Base-by-base conservation (phyloP, 2,797 vertebrate species). In the Melanotaenia boesemani region DNA sequence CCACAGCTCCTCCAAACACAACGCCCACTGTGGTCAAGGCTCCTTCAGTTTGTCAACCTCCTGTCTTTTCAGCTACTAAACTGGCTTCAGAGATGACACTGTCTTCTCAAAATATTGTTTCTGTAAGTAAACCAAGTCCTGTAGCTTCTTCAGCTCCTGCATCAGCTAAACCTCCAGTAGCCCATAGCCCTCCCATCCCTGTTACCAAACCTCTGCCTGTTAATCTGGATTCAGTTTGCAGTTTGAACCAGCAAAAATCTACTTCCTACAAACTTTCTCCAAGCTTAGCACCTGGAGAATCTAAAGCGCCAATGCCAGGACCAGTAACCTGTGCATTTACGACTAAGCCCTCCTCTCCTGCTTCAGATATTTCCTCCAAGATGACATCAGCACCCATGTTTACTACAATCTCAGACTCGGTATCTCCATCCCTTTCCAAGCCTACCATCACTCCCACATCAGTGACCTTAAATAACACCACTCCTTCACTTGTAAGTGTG, bases 41-140 rank as follows among this genome's bases (percentile, higher is more conserved):
- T 77, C 73, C 86, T 4, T 79, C 84, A 28, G 13, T 67, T 41
- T 77, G 65, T 34, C 70, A 80, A 57, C 67, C 69, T 73, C 81
- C 89, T 54, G 83, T 67, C 61, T 82, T 83, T 34, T 68, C 57
- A 0, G 63, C 81, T 37, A 69, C 50, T 60, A 89, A 88, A 75
- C 28, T 77, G 28, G 63, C 77, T 58, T 75, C 88, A 62, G 86
- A 88, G 70, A 74, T 39, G 57, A 65, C 63, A 32, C 36, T 62
- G 55, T 61, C 77, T 72, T 65, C 83, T 76, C 77, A 77, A 79
- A 73, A 55, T 16, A 46, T 54, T 60, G 52, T 83, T 60, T 68
- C 87, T 54, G 85, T 81, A 67, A 87, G 79, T 76, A 89, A 83
- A 80, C 58, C 79, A 12, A 22, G 34, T 48, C 26, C 71, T 59